phyloP scores from a whole-genome alignment of 2,797 vertebrate species.

The Xenopus petersii region DNA sequence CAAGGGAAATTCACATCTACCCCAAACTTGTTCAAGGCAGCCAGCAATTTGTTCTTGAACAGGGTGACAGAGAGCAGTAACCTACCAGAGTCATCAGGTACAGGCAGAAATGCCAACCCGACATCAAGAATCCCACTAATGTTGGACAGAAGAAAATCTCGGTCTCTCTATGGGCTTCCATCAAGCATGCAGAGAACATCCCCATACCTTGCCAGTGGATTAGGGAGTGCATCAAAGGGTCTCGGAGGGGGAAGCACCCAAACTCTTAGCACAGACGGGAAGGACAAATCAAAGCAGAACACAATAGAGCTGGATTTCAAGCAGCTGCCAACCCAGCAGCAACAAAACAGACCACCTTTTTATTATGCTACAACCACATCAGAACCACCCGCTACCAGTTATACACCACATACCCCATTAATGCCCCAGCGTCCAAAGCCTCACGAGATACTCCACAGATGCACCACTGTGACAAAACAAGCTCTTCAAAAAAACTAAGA shows the following conservation, averaged over 20 bases:
- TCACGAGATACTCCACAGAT: conserved; percentile 77
- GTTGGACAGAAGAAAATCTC: conserved; percentile 49
- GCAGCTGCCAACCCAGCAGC: no score
- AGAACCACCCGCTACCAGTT: neutral
- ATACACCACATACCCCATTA: conserved; percentile 46
- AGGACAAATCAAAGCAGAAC: conserved; percentile 7
- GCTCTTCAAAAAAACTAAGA: conserved; percentile 57
- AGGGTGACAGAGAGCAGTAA: fast-evolving
- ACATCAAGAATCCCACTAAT: fast-evolving
- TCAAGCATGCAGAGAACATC: conserved; percentile 32
- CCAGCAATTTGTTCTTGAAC: neutral
- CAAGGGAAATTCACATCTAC: conserved; percentile 58
- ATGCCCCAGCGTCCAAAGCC: conserved; percentile 72
- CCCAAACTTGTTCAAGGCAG: conserved; percentile 17
- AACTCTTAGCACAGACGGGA: conserved; percentile 43
- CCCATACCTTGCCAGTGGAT: neutral
- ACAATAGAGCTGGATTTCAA: neutral
- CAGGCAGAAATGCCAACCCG: fast-evolving
- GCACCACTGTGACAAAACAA: conserved; percentile 79
- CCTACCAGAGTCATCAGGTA: fast-evolving
- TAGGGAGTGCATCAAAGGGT: conserved; percentile 25
- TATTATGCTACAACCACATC: neutral
- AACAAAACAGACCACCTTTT: no score
- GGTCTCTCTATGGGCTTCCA: conserved; percentile 60
- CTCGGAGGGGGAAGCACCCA: conserved; percentile 12